These are phyloP conservation scores for Amorpha juglandis DNA, from an alignment of 2,888 invertebrate genomes.

Conservation along the genomic window DNA sequence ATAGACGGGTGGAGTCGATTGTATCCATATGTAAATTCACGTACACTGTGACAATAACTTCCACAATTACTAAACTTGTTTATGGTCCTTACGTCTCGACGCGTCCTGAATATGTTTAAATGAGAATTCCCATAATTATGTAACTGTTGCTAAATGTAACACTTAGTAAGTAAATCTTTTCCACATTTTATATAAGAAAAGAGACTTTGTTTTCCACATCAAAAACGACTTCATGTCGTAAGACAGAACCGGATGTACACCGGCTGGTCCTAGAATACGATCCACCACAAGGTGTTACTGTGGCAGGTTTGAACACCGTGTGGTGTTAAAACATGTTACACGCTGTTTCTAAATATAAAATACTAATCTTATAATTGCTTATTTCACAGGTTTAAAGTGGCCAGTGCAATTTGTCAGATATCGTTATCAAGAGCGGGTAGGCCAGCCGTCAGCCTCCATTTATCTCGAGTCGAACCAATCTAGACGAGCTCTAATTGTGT, in stretches of 20 bases:
- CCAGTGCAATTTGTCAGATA: conserved; percentile 58
- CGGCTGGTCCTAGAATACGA: too few relatives aligned
- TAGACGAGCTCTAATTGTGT: conserved; percentile 50
- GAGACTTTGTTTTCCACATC: background rate
- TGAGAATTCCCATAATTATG: conserved; percentile 8
- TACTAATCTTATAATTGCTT: conserved; percentile 1
- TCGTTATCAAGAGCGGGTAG: conserved; percentile 59
- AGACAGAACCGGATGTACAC: too few relatives aligned
- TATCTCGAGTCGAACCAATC: conserved; percentile 42
- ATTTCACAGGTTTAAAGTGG: background rate
- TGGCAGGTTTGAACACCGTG: too few relatives aligned
- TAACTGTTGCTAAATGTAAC: background rate
- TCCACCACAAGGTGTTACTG: too few relatives aligned
- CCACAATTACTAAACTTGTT: conserved; percentile 42
- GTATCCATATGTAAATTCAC: conserved; percentile 33
- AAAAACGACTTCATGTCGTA: too few relatives aligned
- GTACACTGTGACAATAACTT: conserved; percentile 41
- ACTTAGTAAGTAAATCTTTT: background rate
- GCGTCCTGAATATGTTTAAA: conserved; percentile 14
- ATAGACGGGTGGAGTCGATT: conserved; percentile 1
- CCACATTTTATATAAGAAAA: background rate
- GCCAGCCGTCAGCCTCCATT: conserved; percentile 57
- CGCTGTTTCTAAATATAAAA: background rate
- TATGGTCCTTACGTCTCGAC: conserved; percentile 35
- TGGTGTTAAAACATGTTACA: too few relatives aligned